phyloP scores from a whole-genome alignment of 2,113 vertebrate species.

The Prietella phreatophila region DNA sequence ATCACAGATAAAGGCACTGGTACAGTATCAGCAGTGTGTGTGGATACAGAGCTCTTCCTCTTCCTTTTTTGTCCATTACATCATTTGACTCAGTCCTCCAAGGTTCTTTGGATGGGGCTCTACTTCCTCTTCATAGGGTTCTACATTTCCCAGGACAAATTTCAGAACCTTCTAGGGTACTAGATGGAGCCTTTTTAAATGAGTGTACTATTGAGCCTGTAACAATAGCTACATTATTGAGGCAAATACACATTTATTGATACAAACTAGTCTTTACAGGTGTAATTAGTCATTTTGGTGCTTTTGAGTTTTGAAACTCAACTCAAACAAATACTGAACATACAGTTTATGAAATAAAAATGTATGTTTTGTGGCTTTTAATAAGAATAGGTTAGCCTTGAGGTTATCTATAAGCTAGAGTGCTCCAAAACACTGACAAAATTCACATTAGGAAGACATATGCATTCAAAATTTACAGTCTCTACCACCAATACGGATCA shows the following conservation, averaged over 20 bases:
- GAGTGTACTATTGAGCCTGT: not conserved
- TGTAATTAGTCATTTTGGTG: not conserved
- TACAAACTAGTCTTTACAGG: not conserved
- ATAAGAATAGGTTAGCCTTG: too few species aligned
- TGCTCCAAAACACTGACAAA: too few species aligned
- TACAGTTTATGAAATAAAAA: too few species aligned
- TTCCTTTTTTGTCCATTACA: not conserved
- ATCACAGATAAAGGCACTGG: not conserved
- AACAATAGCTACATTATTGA: not conserved
- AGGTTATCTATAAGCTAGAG: too few species aligned
- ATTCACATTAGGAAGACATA: too few species aligned
- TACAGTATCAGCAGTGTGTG: not conserved
- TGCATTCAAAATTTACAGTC: too few species aligned
- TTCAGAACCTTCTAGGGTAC: not conserved
- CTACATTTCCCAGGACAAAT: not conserved
- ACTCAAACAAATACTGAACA: not conserved
- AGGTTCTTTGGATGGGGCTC: not conserved
- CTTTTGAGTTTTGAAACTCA: not conserved
- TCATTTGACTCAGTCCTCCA: not conserved
- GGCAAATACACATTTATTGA: not conserved
- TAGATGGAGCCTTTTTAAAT: not conserved
- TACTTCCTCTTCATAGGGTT: not conserved
- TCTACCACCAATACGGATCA: too few species aligned
- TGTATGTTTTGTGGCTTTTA: too few species aligned
- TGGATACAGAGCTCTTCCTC: not conserved